A percentile compares a stretch with the other conserved stretches of the same genome.
These are phyloP conservation scores for Haliaeetus leucogaster DNA, from an alignment of 2,113 vertebrate species.

Conservation along the genomic window DNA sequence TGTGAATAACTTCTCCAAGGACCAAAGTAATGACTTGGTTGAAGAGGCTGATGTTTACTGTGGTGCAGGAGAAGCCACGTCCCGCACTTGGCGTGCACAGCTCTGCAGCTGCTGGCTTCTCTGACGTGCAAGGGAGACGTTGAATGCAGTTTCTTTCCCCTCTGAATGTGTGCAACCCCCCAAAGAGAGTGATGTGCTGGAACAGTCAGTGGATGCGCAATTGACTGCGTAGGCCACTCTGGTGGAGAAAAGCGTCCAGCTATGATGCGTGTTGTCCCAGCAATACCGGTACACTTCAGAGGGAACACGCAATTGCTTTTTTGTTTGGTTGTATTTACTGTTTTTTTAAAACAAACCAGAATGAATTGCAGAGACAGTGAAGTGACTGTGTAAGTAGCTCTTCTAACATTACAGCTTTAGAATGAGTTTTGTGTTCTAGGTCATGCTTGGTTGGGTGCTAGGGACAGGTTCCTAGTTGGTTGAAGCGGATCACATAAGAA, in stretches of 20 bases:
- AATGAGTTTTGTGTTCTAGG: not conserved
- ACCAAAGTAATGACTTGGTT: not conserved
- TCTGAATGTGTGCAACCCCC: not conserved
- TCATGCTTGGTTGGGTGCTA: not conserved
- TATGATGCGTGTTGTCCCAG: not conserved
- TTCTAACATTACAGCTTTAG: not conserved
- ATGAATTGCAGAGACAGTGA: not conserved
- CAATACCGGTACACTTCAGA: not conserved
- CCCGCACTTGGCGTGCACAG: not conserved
- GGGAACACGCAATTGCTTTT: not conserved
- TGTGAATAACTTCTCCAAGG: conserved; percentile 8
- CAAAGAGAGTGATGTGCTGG: not conserved
- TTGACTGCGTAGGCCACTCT: not conserved
- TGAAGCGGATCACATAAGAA: not conserved
- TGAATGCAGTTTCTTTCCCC: not conserved
- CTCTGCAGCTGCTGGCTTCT: conserved; percentile 36
- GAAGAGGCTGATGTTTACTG: not conserved
- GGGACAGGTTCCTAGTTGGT: not conserved
- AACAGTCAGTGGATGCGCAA: not conserved
- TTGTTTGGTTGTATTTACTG: not conserved
- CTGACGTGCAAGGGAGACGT: not conserved
- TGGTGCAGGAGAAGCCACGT: conserved; percentile 6
- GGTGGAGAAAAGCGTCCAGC: not conserved
- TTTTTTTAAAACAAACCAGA: not conserved
- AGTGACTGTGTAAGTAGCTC: not conserved